Percentiles rank a stretch among this genome's conserved stretches.
Evolutionary conservation across 2,888 invertebrate species (phyloP).

Genomic region (Limnephilus lunatus): DNA sequence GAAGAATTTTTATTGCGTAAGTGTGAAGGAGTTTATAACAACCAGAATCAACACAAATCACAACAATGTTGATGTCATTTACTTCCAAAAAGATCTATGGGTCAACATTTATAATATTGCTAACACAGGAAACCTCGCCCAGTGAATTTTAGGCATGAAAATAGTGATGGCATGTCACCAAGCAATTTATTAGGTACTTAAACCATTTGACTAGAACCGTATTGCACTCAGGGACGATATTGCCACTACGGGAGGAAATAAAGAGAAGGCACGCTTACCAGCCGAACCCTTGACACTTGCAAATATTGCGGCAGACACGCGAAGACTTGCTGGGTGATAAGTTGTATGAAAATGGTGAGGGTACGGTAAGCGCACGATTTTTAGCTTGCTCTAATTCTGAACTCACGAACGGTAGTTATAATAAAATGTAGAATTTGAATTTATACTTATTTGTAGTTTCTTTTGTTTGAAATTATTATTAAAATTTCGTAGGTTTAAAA

Average conservation of each 20-base stretch:
- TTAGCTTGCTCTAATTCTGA: background rate
- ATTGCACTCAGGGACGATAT: background rate
- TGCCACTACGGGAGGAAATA: background rate
- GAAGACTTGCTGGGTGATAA: background rate
- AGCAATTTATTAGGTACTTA: background rate
- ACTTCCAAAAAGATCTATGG: background rate
- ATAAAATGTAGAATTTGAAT: too few relatives aligned
- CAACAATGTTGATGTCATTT: background rate
- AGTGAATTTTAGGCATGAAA: background rate
- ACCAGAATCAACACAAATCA: too few relatives aligned
- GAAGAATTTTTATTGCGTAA: too few relatives aligned
- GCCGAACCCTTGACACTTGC: conserved; percentile 26
- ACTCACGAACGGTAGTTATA: background rate
- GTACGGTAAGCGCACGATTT: background rate
- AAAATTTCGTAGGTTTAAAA: too few relatives aligned
- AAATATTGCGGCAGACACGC: background rate
- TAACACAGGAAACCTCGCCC: background rate
- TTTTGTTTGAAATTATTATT: too few relatives aligned
- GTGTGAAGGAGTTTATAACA: too few relatives aligned
- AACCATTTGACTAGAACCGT: background rate
- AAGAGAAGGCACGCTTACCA: background rate
- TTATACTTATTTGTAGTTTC: too few relatives aligned
- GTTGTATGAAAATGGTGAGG: background rate
- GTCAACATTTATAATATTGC: background rate
- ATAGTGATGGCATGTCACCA: background rate